These are phyloP conservation scores for Brachirus orientalis DNA, from an alignment of 2,113 vertebrate genomes.

Conservation along the genomic window DNA sequence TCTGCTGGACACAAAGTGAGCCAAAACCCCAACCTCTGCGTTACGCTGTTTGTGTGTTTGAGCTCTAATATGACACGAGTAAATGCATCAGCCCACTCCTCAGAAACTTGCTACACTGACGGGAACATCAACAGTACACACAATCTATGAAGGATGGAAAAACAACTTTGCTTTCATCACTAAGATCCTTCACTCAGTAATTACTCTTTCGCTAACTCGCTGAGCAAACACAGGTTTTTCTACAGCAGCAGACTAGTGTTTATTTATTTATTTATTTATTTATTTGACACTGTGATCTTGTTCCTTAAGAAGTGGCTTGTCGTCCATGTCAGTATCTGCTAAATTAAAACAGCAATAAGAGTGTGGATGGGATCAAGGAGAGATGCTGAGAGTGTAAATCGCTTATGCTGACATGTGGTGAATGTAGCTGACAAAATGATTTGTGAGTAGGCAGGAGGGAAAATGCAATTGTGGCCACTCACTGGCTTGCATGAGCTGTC, in stretches of 20 bases:
- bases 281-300: neutral
- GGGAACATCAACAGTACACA: constrained; percentile 14
- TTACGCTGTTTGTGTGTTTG: neutral
- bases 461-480: constrained; percentile 60
- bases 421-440: constrained; percentile 17
- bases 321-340: constrained; percentile 1
- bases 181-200: constrained; percentile 7
- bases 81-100: constrained; percentile 5
- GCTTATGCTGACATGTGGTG: constrained; percentile 31
- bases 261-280: no score
- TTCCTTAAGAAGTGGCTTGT: no score
- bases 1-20: constrained; percentile 3
- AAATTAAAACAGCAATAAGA: constrained; percentile 21
- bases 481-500: constrained; percentile 86
- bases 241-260: constrained; percentile 22
- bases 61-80: constrained; percentile 5
- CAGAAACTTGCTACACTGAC: constrained; percentile 32
- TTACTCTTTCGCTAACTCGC: neutral
- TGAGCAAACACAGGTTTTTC: neutral
- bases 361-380: constrained; percentile 4
- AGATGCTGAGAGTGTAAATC: constrained; percentile 33
- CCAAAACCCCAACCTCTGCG: constrained; percentile 11
- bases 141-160: neutral
- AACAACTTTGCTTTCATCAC: constrained; percentile 2
- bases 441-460: no score